Percentiles rank a stretch among this genome's conserved stretches.
phyloP scores from a whole-genome alignment of 1,140 invertebrate species.

The Drosophila insularis region DNA sequence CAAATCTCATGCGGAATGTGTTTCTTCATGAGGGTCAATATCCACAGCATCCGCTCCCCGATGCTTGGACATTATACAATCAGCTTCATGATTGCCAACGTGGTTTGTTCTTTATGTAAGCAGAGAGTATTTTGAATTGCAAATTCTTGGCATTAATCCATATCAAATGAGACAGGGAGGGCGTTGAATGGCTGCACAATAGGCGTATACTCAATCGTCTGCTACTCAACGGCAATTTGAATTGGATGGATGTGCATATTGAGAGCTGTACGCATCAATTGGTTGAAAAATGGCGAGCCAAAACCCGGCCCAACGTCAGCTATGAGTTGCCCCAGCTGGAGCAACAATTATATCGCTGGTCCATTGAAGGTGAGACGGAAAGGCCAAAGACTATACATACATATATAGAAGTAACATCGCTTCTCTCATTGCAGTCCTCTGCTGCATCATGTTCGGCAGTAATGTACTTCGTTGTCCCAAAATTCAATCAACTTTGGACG shows the following conservation, averaged over 20 bases:
- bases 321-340: conserved; percentile 84
- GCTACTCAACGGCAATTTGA: conserved; percentile 84
- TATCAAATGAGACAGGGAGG: conserved; percentile 85
- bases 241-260: conserved; percentile 81
- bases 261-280: conserved; percentile 65
- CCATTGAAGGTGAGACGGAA: conserved; percentile 86
- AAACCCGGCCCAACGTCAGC: conserved; percentile 14
- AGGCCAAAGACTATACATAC: not conserved
- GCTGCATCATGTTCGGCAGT: conserved; percentile 87
- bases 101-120: conserved; percentile 94
- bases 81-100: conserved; percentile 87
- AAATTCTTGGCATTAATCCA: conserved; percentile 44
- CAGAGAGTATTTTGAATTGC: conserved; percentile 59
- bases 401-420: too few species aligned
- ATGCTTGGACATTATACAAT: conserved; percentile 92
- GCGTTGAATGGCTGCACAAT: conserved; percentile 89
- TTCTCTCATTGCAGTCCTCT: conserved; percentile 84
- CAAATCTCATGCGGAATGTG: conserved; percentile 86
- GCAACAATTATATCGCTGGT: conserved; percentile 88
- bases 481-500: conserved; percentile 75
- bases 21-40: conserved; percentile 90
- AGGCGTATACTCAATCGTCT: conserved; percentile 89
- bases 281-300: conserved; percentile 41
- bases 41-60: conserved; percentile 90
- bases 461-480: conserved; percentile 53